Conservation (phyloP, 2,797 vertebrate species). For the Micrastur ruficollis region DNA sequence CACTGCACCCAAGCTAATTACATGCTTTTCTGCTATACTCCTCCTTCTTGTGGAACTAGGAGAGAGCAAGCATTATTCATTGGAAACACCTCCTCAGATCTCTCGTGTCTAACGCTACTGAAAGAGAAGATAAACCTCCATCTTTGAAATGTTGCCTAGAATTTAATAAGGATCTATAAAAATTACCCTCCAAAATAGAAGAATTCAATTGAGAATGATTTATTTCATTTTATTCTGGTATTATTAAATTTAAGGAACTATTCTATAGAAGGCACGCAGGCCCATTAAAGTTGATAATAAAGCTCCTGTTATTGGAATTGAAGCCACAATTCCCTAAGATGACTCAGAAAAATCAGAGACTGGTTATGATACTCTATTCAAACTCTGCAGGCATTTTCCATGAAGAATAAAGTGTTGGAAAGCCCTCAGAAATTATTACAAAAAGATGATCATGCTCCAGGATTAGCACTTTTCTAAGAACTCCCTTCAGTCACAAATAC, state of each 20-base stretch:
- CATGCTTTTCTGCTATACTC: not conserved
- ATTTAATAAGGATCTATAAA: constrained; percentile 14
- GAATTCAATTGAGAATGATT: not conserved
- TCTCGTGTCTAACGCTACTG: not conserved
- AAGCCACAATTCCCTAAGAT: not conserved
- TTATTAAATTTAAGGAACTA: constrained; percentile 30
- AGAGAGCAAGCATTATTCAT: not conserved
- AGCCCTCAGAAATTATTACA: not conserved
- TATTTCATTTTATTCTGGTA: not conserved
- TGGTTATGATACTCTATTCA: not conserved
- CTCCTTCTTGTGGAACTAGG: not conserved
- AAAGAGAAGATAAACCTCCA: constrained; percentile 9
- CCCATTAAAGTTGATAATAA: constrained; percentile 28
- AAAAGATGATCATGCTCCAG: not conserved
- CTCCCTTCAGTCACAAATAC: not conserved
- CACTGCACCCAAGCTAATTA: not conserved
- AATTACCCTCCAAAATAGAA: not conserved
- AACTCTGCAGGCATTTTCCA: not conserved
- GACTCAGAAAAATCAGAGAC: not conserved
- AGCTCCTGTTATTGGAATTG: constrained; percentile 2
- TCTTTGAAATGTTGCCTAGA: not conserved
- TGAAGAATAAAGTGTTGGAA: not conserved
- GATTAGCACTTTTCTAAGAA: not conserved
- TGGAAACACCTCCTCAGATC: not conserved
- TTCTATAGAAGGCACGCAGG: not conserved